phyloP scores from a whole-genome alignment of 2,888 invertebrate genomes.

The Dryobotodes eremita region DNA sequence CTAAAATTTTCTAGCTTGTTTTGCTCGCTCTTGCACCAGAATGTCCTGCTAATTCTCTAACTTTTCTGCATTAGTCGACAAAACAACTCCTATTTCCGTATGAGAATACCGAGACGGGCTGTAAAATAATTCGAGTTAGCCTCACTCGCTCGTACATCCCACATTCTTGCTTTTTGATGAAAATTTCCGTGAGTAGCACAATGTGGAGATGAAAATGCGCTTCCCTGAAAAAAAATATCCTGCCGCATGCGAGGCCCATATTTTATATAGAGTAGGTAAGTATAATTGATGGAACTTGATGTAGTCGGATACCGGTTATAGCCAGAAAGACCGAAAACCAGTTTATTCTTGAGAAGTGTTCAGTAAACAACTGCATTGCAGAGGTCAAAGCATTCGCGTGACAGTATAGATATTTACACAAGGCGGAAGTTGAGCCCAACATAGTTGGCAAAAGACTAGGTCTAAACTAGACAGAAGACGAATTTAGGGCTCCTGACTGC shows the following conservation, averaged over 20 bases:
- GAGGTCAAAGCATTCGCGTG: neutral
- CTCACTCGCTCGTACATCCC: neutral
- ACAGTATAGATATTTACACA: neutral
- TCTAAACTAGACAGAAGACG: neutral
- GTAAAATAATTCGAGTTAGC: neutral
- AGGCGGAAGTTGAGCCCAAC: neutral
- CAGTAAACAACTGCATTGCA: conserved; percentile 1
- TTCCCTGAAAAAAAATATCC: neutral
- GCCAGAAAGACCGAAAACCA: neutral
- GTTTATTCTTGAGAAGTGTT: conserved; percentile 7
- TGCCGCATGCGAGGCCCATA: neutral
- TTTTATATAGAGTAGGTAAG: neutral
- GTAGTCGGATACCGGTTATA: neutral
- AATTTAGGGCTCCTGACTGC: no score
- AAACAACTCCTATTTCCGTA: neutral
- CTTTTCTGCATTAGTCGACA: neutral
- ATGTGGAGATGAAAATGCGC: neutral
- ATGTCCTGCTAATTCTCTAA: no score
- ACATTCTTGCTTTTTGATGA: neutral
- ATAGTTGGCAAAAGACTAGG: conserved; percentile 25
- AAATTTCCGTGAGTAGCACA: neutral
- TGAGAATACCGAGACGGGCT: neutral
- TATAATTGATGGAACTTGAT: neutral
- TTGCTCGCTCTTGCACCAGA: neutral
- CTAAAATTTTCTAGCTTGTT: neutral